A percentile compares a stretch with the other conserved stretches of the same genome.
Evolutionary conservation across 2,113 vertebrate species (phyloP).

Genomic region (Archocentrus centrarchus): DNA sequence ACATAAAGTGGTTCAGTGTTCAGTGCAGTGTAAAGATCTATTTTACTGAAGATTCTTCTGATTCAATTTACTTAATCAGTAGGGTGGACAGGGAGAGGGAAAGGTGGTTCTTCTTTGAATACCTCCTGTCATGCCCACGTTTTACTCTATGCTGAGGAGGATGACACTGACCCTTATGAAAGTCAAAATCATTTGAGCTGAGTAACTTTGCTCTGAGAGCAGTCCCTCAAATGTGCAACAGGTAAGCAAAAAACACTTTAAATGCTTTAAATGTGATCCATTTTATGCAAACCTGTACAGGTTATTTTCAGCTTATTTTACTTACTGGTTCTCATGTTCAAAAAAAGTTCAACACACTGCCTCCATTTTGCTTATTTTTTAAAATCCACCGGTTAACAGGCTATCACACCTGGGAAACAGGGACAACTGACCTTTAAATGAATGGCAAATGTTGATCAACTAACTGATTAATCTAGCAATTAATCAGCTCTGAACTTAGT

Average conservation of each 20-base stretch:
- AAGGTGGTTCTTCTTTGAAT: not conserved
- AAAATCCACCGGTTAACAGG: not conserved
- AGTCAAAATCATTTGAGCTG: not conserved
- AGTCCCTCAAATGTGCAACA: not conserved
- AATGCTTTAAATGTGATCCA: not conserved
- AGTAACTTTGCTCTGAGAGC: not conserved
- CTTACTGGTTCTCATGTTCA: not conserved
- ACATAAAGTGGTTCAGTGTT: slow-evolving; percentile 19
- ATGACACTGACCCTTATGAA: not conserved
- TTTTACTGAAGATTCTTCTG: slow-evolving; percentile 39
- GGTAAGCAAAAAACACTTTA: not conserved
- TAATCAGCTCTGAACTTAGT: not conserved
- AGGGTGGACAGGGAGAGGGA: not conserved
- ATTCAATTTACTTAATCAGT: slow-evolving; percentile 51
- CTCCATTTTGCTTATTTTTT: not conserved
- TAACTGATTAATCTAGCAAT: not conserved
- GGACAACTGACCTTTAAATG: not conserved
- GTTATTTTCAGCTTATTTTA: not conserved
- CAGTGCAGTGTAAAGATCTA: slow-evolving; percentile 32
- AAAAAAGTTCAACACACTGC: not conserved
- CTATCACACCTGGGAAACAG: not conserved
- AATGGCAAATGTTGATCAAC: not conserved
- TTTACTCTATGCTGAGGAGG: not conserved
- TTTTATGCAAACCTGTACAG: not conserved
- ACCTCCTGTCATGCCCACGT: not conserved